Conservation (phyloP, 2,797 vertebrate genomes). For the Pangasius larnaudii region DNA sequence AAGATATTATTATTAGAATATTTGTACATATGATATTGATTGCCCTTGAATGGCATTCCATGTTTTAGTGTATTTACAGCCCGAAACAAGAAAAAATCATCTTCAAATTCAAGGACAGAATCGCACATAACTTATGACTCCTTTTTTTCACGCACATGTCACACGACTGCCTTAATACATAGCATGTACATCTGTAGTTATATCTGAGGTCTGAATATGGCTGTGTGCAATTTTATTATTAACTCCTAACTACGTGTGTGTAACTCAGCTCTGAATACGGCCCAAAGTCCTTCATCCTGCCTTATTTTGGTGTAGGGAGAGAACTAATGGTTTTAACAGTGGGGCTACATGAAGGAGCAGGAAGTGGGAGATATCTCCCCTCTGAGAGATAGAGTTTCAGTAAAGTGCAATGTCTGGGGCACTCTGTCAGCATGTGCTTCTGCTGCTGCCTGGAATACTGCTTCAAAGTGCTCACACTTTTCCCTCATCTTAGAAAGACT, state of each 20-base stretch:
- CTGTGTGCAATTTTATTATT: not conserved
- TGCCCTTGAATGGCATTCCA: not conserved
- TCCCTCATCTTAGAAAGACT: constrained; percentile 23
- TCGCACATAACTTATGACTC: not conserved
- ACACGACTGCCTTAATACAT: constrained; percentile 1
- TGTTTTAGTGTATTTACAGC: not conserved
- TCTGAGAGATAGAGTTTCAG: constrained; percentile 61
- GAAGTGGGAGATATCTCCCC: constrained; percentile 61
- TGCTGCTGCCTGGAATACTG: constrained; percentile 40
- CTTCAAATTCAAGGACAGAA: not conserved
- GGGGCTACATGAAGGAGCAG: constrained; percentile 66
- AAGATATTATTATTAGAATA: not conserved
- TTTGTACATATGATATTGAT: not conserved
- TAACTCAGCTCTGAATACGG: not conserved
- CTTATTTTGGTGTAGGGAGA: constrained; percentile 1
- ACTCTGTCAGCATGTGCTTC: constrained; percentile 40
- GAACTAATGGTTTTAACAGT: constrained; percentile 75
- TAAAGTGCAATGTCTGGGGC: constrained; percentile 67
- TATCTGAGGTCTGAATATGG: not conserved
- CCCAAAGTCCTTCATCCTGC: not conserved
- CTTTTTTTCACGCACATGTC: not conserved
- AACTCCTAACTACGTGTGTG: not conserved
- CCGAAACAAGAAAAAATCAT: not conserved
- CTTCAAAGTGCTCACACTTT: constrained; percentile 20
- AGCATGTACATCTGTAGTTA: not conserved